phyloP scores from a whole-genome alignment of 2,888 invertebrate genomes.

The Microplitis manilae region DNA sequence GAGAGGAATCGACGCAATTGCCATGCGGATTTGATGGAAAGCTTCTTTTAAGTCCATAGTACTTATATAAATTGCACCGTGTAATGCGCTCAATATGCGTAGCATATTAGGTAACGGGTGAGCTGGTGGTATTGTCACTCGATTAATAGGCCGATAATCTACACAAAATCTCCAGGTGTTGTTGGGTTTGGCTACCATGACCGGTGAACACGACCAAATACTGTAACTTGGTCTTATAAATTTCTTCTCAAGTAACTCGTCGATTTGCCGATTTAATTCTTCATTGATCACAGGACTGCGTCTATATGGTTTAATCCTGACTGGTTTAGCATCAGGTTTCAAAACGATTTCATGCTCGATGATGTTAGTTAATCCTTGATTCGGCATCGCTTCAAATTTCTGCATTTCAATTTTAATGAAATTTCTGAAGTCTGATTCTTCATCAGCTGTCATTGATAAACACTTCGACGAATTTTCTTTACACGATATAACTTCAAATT shows the following conservation, averaged over 20 bases:
- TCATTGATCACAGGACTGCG: neutral
- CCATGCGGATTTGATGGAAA: neutral
- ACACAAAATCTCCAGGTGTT: neutral
- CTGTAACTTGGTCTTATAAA: neutral
- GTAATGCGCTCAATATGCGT: neutral
- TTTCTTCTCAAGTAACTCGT: neutral
- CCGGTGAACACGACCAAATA: neutral
- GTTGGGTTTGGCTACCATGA: neutral
- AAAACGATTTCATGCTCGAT: neutral
- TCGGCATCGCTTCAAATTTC: neutral
- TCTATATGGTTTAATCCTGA: neutral
- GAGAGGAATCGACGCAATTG: slow-evolving; percentile 23
- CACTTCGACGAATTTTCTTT: neutral
- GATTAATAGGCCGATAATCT: neutral
- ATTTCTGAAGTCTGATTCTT: neutral
- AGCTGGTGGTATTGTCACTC: neutral
- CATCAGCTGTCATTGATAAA: neutral
- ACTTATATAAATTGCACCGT: neutral
- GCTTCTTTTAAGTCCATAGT: neutral
- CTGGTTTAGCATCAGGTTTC: neutral
- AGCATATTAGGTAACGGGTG: neutral
- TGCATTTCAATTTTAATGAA: neutral
- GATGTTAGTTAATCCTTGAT: neutral
- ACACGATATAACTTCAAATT: neutral
- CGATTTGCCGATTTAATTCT: neutral